Conservation (phyloP, 2,797 vertebrate species). For the Arrhamphus sclerolepis region DNA sequence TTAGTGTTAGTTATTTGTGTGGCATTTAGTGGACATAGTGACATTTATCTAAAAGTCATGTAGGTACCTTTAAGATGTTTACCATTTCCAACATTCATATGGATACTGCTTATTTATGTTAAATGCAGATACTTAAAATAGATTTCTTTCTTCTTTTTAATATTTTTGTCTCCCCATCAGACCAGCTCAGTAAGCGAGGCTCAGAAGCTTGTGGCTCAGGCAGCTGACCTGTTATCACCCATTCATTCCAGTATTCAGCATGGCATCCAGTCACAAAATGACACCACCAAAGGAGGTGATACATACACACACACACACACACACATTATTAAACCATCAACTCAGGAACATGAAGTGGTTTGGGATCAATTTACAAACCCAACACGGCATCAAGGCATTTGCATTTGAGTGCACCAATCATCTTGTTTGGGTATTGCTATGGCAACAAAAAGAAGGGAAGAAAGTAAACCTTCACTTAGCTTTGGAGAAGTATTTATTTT, state of each 20-base stretch:
- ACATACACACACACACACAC: conserved; percentile 15
- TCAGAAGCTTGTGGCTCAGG: conserved; percentile 95
- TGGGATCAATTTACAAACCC: not conserved
- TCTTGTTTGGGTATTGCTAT: not conserved
- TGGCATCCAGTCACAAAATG: conserved; percentile 97
- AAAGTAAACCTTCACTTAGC: not conserved
- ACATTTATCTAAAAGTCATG: too few relatives aligned
- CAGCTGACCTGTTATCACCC: conserved; percentile 90
- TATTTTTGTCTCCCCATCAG: conserved; percentile 69
- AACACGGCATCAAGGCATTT: not conserved
- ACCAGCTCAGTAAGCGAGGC: conserved; percentile 95
- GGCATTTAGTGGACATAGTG: too few relatives aligned
- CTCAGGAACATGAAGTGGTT: not conserved
- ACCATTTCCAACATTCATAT: not conserved
- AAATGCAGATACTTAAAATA: not conserved
- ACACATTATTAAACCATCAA: conserved; percentile 8
- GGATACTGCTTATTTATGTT: not conserved
- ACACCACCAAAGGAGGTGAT: conserved; percentile 97
- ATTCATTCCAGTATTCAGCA: conserved; percentile 94
- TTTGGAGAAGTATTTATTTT: not conserved
- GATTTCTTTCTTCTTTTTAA: not conserved
- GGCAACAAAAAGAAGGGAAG: not conserved
- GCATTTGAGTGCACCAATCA: not conserved
- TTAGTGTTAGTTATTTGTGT: too few relatives aligned
- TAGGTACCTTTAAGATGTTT: too few relatives aligned